Percentiles rank a stretch among this genome's conserved stretches.
These are phyloP conservation scores for Spizaetus ornatus DNA, from an alignment of 2,113 vertebrate species.

Conservation along the genomic window DNA sequence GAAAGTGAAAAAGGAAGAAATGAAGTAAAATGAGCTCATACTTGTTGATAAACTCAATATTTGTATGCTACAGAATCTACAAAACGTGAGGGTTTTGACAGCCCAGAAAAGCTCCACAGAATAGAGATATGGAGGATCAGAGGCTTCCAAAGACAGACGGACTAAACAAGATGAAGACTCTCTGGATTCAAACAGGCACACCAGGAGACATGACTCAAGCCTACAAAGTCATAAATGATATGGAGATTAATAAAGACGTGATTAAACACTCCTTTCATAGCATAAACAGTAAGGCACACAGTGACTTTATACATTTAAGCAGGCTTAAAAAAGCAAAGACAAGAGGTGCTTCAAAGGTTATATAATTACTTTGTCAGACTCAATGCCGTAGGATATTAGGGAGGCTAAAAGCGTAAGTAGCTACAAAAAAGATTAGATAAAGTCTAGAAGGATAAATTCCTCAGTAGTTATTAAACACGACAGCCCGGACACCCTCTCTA, in stretches of 20 bases:
- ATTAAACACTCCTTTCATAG: background rate
- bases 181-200: background rate
- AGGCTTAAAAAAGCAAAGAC: background rate
- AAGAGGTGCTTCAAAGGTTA: background rate
- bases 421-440: constrained; percentile 3
- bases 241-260: background rate
- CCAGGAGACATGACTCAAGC: background rate
- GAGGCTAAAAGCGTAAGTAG: background rate
- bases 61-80: background rate
- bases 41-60: background rate
- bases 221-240: background rate
- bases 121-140: background rate
- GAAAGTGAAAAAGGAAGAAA: background rate
- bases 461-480: background rate
- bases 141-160: background rate
- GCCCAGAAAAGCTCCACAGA: background rate
- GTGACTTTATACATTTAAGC: background rate
- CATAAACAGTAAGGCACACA: background rate
- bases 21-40: background rate
- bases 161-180: background rate
- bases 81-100: background rate
- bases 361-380: constrained; percentile 1
- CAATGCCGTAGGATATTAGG: background rate
- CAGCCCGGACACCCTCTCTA: background rate
- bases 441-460: background rate